These are phyloP conservation scores for Ametastegia equiseti DNA, from an alignment of 2,888 invertebrate genomes.

Conservation along the genomic window DNA sequence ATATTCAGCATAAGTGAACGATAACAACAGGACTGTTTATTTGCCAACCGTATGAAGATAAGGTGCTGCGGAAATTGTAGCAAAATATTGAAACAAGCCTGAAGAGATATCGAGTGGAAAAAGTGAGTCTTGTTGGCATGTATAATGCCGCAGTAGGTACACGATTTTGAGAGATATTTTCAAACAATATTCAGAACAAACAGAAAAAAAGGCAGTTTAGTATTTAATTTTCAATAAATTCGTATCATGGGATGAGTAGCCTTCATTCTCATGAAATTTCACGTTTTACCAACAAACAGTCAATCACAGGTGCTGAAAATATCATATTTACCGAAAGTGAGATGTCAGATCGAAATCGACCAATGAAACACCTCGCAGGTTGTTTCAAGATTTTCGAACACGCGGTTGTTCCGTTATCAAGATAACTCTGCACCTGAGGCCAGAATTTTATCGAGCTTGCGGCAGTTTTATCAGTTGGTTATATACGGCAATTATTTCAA, in stretches of 20 bases:
- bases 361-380: background rate
- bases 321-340: background rate
- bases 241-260: background rate
- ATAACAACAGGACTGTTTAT: background rate
- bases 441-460: background rate
- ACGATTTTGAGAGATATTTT: background rate
- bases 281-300: background rate
- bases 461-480: constrained; percentile 13
- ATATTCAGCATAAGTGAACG: background rate
- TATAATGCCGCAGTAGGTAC: background rate
- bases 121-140: background rate
- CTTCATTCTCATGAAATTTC: background rate
- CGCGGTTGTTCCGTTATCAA: constrained; percentile 25
- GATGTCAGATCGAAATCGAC: background rate
- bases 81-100: constrained; percentile 15
- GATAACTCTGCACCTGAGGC: background rate
- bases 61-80: background rate
- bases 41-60: background rate
- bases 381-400: background rate
- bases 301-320: background rate
- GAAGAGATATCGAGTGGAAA: background rate
- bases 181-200: background rate
- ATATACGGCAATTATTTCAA: constrained; percentile 7
- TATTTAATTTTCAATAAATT: background rate
- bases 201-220: background rate